Evolutionary conservation across 2,888 invertebrate genomes (phyloP), one percentile per base, ranked within the genome.

Genomic region (Danaus chrysippus): DNA sequence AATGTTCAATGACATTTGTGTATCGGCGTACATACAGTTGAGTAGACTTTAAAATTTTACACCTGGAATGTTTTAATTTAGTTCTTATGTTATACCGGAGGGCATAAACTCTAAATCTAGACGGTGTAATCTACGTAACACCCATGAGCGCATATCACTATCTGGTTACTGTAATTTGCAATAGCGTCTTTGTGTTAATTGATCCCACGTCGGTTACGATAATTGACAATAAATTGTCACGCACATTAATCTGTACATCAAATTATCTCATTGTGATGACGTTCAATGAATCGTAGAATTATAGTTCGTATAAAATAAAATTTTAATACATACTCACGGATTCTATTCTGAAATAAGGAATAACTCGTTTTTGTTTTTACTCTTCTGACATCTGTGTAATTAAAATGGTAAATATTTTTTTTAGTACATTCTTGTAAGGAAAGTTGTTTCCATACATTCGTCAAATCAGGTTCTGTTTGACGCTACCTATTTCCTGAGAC

Each of bases 171-270:
- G 84, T 89, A 86, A 90, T 88, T 88, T 87, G 87, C 86, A 84
- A 85, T 86, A 81, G 80, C 76, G 77, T 82, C 83, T 86, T 84
- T 82, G 84, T 84, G 87, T 87, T 89, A 90, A 90, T 89, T 85
- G 89, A 87, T 87, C 87, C 76, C 78, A 76, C 78, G 77, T 86
- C 81, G 79, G 83, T 82, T 81, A 83, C 86, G 81, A 83, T 89
- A 89, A 90, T 90, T 86, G 87, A 83, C 90, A 79, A 87, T 90
- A 90, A 89, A 90, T 88, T 86, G 88, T 87, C 84, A 77, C 79
- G 79, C 73, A 75, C 85, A 87, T 87, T 87, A 86, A 89, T 89
- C 87, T 85, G 77, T 69, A 77, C 82, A 83, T 87, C 86, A 87
- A 84, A 84, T 86, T 85, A 80, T 82, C 74, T 77, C 61, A 73